Percentiles rank a stretch among this genome's conserved stretches.
Conservation (phyloP, 1,140 invertebrate species). For the Sycophila sp. region DNA sequence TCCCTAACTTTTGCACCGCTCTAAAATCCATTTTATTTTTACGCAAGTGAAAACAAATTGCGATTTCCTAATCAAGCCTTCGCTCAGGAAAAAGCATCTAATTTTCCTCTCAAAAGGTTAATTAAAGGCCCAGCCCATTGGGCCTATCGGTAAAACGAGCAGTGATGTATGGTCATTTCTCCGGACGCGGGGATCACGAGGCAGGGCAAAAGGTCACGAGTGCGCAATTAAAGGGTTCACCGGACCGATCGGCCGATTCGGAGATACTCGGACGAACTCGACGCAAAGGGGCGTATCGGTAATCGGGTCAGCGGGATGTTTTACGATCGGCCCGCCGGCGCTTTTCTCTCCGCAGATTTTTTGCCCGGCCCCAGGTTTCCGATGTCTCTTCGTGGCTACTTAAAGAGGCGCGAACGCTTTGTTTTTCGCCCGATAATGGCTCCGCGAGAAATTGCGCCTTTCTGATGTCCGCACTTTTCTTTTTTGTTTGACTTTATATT, state of each 20-base stretch:
- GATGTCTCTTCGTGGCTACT: conserved; percentile 5
- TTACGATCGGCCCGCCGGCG: background rate
- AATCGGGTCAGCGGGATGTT: conserved; percentile 18
- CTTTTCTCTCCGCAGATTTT: background rate
- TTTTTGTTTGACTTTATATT: too few relatives aligned
- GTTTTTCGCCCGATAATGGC: too few relatives aligned
- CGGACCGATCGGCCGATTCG: conserved; percentile 6
- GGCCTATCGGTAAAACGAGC: background rate
- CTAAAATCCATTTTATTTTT: too few relatives aligned
- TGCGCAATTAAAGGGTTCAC: background rate
- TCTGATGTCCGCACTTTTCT: too few relatives aligned
- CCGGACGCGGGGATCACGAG: too few relatives aligned
- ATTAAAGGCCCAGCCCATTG: background rate
- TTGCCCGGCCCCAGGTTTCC: background rate
- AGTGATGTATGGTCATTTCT: background rate
- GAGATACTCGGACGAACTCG: background rate
- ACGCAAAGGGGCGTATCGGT: background rate
- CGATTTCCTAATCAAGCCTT: background rate
- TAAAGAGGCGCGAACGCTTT: background rate
- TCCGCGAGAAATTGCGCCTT: background rate
- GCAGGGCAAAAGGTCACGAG: conserved; percentile 12
- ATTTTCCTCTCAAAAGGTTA: background rate
- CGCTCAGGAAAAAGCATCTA: background rate
- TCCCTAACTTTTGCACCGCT: too few relatives aligned
- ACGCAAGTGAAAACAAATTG: too few relatives aligned